These are phyloP conservation scores for Quadroppia sp. DNA, from an alignment of 2,888 invertebrate species.

Conservation along the genomic window DNA sequence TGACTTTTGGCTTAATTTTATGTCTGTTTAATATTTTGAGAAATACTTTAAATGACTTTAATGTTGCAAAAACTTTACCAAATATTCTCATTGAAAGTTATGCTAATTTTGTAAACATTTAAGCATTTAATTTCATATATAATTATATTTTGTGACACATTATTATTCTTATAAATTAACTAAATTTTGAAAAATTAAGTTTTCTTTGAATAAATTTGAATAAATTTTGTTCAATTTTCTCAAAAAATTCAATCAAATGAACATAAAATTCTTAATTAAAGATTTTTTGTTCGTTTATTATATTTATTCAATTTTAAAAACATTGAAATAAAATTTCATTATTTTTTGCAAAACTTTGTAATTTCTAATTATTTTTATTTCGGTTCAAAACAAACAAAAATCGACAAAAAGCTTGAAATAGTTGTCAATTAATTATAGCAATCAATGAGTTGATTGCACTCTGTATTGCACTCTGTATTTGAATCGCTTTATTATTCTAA, in stretches of 20 bases:
- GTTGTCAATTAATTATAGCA: not conserved
- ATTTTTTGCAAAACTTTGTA: not conserved
- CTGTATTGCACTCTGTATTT: not conserved
- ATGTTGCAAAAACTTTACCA: no score
- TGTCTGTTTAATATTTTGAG: not conserved
- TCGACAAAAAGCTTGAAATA: not conserved
- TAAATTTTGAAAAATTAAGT: not conserved
- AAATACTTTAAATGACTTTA: not conserved
- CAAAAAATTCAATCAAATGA: not conserved
- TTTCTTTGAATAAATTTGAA: constrained; percentile 2
- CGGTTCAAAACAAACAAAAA: not conserved
- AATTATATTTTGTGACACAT: not conserved
- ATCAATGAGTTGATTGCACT: not conserved
- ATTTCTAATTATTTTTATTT: not conserved
- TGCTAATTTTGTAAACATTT: constrained; percentile 20
- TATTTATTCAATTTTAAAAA: no score
- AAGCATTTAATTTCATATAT: not conserved
- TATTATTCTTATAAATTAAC: constrained; percentile 15
- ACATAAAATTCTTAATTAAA: not conserved
- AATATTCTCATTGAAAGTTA: no score
- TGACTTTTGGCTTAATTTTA: constrained; percentile 16
- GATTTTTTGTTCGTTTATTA: no score
- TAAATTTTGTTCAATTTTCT: not conserved
- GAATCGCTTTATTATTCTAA: not conserved
- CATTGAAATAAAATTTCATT: no score